Percentiles rank a stretch among this genome's conserved stretches.
phyloP scores from a whole-genome alignment of 2,113 vertebrate species.

The Semicossyphus pulcher region DNA sequence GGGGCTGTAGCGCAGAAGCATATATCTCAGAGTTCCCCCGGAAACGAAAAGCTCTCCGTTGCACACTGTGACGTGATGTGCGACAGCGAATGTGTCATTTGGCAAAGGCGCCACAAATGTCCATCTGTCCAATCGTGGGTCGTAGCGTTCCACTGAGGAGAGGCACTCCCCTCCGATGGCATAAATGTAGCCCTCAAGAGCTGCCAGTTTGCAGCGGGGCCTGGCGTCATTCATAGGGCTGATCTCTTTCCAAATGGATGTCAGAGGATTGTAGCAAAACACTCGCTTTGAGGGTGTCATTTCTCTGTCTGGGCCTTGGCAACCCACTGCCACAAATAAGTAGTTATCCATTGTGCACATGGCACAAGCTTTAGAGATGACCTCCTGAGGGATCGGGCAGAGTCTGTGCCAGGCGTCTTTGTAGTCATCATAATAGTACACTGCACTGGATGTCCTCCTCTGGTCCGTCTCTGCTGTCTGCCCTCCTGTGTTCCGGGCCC shows the following conservation, averaged over 20 bases:
- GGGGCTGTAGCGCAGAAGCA: constrained; percentile 87
- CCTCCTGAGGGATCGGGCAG: constrained; percentile 85
- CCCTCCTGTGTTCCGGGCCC: constrained; percentile 30
- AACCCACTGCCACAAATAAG: constrained; percentile 91
- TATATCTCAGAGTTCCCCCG: constrained; percentile 87
- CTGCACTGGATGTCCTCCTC: constrained; percentile 73
- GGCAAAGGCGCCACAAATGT: constrained; percentile 88
- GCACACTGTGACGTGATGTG: constrained; percentile 88
- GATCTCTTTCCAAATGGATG: constrained; percentile 91
- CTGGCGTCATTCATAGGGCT: constrained; percentile 90
- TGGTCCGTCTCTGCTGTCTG: constrained; percentile 19
- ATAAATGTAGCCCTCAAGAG: constrained; percentile 89
- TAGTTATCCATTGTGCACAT: constrained; percentile 95
- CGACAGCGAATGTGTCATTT: constrained; percentile 90
- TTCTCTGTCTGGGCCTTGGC: constrained; percentile 71
- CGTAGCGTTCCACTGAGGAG: constrained; percentile 90
- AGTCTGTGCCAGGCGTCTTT: constrained; percentile 86
- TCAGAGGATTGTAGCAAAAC: constrained; percentile 94
- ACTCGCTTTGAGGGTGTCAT: constrained; percentile 87
- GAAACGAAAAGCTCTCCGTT: constrained; percentile 89
- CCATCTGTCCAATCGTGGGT: constrained; percentile 91
- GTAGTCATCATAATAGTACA: constrained; percentile 89
- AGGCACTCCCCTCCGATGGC: constrained; percentile 95
- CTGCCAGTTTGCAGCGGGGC: constrained; percentile 90
- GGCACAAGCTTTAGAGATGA: constrained; percentile 87